Conservation (phyloP, 2,797 vertebrate genomes). For the Fundulus diaphanus region DNA sequence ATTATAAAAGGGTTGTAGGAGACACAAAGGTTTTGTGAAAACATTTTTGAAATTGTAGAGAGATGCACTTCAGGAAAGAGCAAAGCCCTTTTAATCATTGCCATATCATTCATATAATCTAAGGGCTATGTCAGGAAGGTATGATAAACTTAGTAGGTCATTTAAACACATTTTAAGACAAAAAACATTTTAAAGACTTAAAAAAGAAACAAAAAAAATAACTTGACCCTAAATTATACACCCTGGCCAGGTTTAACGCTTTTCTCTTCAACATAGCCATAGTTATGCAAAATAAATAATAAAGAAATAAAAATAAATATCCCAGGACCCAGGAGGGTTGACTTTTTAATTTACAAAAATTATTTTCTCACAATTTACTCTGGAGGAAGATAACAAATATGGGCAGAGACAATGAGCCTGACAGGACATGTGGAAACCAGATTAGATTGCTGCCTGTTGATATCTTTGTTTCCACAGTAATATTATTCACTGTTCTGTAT, state of each 20-base stretch:
- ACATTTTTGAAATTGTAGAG: too few species aligned
- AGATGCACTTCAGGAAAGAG: too few species aligned
- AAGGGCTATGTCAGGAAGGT: too few species aligned
- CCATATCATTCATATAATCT: too few species aligned
- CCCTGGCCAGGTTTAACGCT: background rate
- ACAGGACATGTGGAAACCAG: constrained; percentile 48
- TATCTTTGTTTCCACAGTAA: constrained; percentile 8
- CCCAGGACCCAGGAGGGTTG: constrained; percentile 36
- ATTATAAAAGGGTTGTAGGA: too few species aligned
- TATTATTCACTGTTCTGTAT: constrained; percentile 6
- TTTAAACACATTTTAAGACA: too few species aligned
- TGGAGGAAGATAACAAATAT: constrained; percentile 38
- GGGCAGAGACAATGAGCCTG: constrained; percentile 15
- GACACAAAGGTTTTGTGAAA: too few species aligned
- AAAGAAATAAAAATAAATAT: background rate
- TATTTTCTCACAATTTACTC: constrained; percentile 69
- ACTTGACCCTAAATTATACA: too few species aligned
- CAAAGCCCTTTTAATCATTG: too few species aligned
- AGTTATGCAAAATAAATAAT: background rate
- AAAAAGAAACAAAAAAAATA: too few species aligned
- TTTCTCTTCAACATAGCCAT: background rate
- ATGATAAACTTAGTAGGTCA: too few species aligned
- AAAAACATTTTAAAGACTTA: too few species aligned
- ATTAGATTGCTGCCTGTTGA: constrained; percentile 34
- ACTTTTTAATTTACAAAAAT: constrained; percentile 72